These are phyloP conservation scores for Epizoanthus stellaris DNA, from an alignment of 92 coral and sea anemone genomes.

Conservation along the genomic window DNA sequence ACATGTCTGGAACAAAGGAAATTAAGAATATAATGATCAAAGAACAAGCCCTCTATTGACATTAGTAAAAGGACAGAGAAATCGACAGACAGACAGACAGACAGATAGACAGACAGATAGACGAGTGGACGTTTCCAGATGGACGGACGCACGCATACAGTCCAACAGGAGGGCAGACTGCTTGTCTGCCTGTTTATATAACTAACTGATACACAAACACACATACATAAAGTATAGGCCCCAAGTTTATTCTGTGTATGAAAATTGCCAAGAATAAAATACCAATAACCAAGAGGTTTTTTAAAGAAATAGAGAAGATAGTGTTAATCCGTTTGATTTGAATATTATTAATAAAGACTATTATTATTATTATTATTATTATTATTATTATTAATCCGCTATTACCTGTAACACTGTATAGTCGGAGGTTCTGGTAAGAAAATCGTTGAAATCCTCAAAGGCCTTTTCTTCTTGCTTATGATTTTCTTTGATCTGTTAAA, in stretches of 20 bases:
- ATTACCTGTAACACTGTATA: constrained; percentile 86
- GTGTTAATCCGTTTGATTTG: no score
- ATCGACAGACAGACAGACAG: background rate
- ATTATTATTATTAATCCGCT: background rate
- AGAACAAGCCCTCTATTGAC: background rate
- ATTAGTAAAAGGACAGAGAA: background rate
- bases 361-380: no score
- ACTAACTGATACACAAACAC: background rate
- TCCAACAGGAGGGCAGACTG: no score
- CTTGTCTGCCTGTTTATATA: no score
- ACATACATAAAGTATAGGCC: no score
- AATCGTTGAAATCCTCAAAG: constrained; percentile 82
- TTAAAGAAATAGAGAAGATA: background rate
- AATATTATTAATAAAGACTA: no score
- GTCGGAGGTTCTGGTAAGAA: constrained; percentile 93
- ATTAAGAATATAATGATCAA: background rate
- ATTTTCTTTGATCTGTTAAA: constrained; percentile 79
- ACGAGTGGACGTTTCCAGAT: no score
- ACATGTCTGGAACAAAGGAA: background rate
- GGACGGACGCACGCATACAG: no score
- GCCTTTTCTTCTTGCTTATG: constrained; percentile 96
- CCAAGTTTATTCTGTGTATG: no score
- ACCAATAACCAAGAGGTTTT: background rate
- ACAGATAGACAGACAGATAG: no score
- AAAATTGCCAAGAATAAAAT: background rate